Base-by-base conservation (phyloP, 2,113 vertebrate species). In the Sula dactylatra region DNA sequence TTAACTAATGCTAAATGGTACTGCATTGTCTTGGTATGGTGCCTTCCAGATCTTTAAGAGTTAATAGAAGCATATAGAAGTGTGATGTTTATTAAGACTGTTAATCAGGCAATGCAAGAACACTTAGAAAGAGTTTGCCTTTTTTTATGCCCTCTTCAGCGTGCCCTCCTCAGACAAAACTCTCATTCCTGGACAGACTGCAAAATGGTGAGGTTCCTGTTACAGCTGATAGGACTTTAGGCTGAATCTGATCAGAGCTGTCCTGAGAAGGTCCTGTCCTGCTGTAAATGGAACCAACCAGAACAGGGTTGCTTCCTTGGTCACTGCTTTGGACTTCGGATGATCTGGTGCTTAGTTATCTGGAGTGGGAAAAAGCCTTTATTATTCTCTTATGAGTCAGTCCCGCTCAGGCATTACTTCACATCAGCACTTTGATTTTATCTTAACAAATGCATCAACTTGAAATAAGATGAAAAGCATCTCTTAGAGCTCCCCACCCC, bases 41-140 rank as follows among this genome's bases (percentile, higher is more conserved):
- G 34, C 29, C 49, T 64, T 81, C 26, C 49, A 18, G 29, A 64
- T 49, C 24, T 47, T 58, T n/a, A 58, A 8, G 11, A 13, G 58
- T 64, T 86, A 65, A 47, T 54, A 64, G 42, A 86, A 42, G 13
- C 0, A 0, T 52, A 32, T 4, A 15, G n/a, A n/a, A 6, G 3
- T 31, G 32, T 55, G 36, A 62, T n/a, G 16, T 42, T 94, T 36
- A 29, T 66, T 71, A 59, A 54, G 31, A 38, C 62, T 82, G 13
- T 55, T 78, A 47, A 72, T 72, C 54, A 17, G 26, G 22, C n/a
- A 59, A 6, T 34, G n/a, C 34, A 71, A 56, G 55, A 70, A 56
- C 69, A 12, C 44, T 81, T 70, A 32, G 32, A 61, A 72, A 29
- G 40, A 42, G 26, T 58, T 54, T 82, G 25, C 34, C 21, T 71